Evolutionary conservation across 2,888 invertebrate species (phyloP).

Genomic region (Pardosa pseudoannulata): DNA sequence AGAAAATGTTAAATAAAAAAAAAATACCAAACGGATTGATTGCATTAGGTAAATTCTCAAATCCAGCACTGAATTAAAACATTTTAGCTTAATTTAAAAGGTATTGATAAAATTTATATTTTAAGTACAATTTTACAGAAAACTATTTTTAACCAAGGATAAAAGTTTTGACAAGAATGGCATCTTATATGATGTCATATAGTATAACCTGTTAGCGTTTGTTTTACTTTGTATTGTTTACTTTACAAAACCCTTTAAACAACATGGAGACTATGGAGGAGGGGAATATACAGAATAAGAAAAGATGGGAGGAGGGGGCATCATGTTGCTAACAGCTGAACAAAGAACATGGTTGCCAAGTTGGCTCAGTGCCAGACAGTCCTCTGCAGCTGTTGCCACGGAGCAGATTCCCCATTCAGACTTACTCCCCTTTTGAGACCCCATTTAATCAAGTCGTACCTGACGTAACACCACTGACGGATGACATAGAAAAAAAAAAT

Average conservation of each 20-base stretch:
- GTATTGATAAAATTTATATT: too few species aligned
- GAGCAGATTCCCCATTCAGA: not conserved
- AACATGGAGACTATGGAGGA: not conserved
- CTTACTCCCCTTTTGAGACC: not conserved
- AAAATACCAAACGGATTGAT: too few species aligned
- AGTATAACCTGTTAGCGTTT: too few species aligned
- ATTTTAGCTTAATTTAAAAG: too few species aligned
- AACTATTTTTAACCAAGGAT: too few species aligned
- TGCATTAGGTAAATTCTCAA: too few species aligned
- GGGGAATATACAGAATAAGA: not conserved
- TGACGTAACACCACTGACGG: constrained; percentile 8
- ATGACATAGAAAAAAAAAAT: not conserved
- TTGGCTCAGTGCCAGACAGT: constrained; percentile 19
- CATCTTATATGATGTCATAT: too few species aligned
- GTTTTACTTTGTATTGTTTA: not conserved
- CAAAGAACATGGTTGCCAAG: constrained; percentile 15
- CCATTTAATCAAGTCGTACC: not conserved
- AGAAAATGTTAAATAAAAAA: too few species aligned
- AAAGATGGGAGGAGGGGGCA: not conserved
- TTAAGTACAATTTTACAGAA: too few species aligned
- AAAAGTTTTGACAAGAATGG: too few species aligned
- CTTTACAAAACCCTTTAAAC: not conserved
- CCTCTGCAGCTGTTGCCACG: constrained; percentile 17
- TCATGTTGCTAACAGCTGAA: constrained; percentile 32
- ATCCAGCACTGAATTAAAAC: too few species aligned